Conservation (phyloP, 2,797 vertebrate genomes). For the Neostethus bicornis region DNA sequence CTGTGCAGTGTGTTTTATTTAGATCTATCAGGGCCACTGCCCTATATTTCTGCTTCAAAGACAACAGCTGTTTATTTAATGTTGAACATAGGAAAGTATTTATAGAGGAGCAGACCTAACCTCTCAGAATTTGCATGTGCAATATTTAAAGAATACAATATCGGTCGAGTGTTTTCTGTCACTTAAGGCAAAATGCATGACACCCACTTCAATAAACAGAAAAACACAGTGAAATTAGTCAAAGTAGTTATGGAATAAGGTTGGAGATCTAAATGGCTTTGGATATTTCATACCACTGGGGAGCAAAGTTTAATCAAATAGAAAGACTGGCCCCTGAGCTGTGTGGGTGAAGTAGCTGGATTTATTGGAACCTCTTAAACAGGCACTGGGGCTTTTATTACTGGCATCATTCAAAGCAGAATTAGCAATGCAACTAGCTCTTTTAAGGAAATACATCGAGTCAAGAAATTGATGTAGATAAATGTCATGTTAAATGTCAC, state of each 20-base stretch:
- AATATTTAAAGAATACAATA: slow-evolving; percentile 27
- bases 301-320: slow-evolving; percentile 78
- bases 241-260: slow-evolving; percentile 60
- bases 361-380: slow-evolving; percentile 74
- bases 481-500: slow-evolving; percentile 78
- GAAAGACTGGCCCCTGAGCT: slow-evolving; percentile 68
- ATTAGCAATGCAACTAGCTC: slow-evolving; percentile 73
- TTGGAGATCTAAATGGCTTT: slow-evolving; percentile 72
- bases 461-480: slow-evolving; percentile 66
- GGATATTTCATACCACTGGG: slow-evolving; percentile 67
- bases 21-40: slow-evolving; percentile 34
- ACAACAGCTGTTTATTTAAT: slow-evolving; percentile 65
- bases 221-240: slow-evolving; percentile 41
- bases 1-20: slow-evolving; percentile 21
- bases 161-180: slow-evolving; percentile 16
- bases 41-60: slow-evolving; percentile 54
- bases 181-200: slow-evolving; percentile 57
- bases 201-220: slow-evolving; percentile 34
- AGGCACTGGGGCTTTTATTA: slow-evolving; percentile 73
- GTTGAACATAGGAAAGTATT: slow-evolving; percentile 57
- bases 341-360: slow-evolving; percentile 59
- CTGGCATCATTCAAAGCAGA: slow-evolving; percentile 69
- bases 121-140: slow-evolving; percentile 27
- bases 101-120: slow-evolving; percentile 36
- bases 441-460: slow-evolving; percentile 69